phyloP scores from a whole-genome alignment of 2,797 vertebrate species.

The Euphonia xanthogaster region DNA sequence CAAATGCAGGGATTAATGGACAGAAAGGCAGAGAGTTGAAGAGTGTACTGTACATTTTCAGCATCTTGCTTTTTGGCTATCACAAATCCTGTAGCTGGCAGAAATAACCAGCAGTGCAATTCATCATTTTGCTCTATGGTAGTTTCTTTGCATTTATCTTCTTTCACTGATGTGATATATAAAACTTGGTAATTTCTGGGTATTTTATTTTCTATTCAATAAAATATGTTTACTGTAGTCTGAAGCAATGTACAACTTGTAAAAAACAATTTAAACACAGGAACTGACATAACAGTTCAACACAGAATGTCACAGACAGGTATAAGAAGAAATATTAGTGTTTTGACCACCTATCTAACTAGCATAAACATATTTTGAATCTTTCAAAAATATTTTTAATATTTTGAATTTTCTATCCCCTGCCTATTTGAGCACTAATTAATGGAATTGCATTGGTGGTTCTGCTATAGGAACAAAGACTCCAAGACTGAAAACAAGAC shows the following conservation, averaged over 20 bases:
- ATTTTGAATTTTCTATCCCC: not conserved
- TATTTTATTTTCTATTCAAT: constrained; percentile 11
- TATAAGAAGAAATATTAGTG: not conserved
- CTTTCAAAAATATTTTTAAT: not conserved
- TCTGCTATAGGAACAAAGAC: not conserved
- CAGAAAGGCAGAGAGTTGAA: not conserved
- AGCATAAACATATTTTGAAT: not conserved
- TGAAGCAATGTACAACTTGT: not conserved
- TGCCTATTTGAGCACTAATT: not conserved
- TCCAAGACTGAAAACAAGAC: not conserved
- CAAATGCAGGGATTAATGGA: not conserved
- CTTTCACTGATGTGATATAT: not conserved
- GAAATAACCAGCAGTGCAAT: not conserved
- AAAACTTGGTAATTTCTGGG: not conserved
- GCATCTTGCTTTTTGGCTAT: not conserved
- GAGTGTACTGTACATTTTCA: not conserved
- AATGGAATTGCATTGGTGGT: not conserved
- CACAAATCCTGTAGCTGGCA: not conserved
- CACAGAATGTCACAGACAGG: not conserved
- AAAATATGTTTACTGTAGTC: not conserved
- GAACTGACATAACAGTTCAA: not conserved
- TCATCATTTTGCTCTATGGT: not conserved
- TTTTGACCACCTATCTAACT: not conserved
- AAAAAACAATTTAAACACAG: not conserved
- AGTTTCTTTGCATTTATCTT: not conserved